Conservation (phyloP, 2,797 vertebrate genomes). For the Knipowitschia caucasica region DNA sequence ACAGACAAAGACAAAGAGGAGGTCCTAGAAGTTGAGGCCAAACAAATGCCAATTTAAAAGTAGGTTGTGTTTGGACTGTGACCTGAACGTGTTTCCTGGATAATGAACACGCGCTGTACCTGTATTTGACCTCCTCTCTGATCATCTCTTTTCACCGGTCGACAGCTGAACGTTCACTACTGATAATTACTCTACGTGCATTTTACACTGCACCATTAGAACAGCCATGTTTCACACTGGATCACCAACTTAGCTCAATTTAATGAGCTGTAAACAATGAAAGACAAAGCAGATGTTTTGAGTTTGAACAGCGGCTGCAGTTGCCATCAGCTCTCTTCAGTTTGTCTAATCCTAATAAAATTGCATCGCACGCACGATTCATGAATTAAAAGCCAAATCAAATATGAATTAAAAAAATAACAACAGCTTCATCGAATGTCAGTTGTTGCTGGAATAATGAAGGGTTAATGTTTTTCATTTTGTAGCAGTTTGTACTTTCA, state of each 20-base stretch:
- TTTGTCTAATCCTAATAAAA: not conserved
- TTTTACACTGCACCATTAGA: not conserved
- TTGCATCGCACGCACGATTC: not conserved
- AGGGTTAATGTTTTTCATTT: constrained; percentile 39
- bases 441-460: not conserved
- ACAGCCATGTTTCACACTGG: not conserved
- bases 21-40: constrained; percentile 6
- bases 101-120: constrained; percentile 21
- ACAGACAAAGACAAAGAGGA: constrained; percentile 1
- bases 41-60: constrained; percentile 15
- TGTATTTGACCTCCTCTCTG: constrained; percentile 21
- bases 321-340: not conserved
- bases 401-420: constrained; percentile 9
- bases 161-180: constrained; percentile 14
- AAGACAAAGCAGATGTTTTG: constrained; percentile 7
- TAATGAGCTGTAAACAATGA: constrained; percentile 8
- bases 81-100: constrained; percentile 17
- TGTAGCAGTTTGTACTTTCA: constrained; percentile 19
- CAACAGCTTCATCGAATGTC: not conserved
- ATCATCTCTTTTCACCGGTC: constrained; percentile 17
- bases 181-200: constrained; percentile 9
- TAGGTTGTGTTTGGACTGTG: constrained; percentile 2
- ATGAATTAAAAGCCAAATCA: constrained; percentile 9
- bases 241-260: constrained; percentile 7
- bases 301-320: constrained; percentile 3